Percentiles rank a stretch among this genome's conserved stretches.
phyloP scores from a whole-genome alignment of 2,888 invertebrate genomes.

The Tupiocoris notatus region DNA sequence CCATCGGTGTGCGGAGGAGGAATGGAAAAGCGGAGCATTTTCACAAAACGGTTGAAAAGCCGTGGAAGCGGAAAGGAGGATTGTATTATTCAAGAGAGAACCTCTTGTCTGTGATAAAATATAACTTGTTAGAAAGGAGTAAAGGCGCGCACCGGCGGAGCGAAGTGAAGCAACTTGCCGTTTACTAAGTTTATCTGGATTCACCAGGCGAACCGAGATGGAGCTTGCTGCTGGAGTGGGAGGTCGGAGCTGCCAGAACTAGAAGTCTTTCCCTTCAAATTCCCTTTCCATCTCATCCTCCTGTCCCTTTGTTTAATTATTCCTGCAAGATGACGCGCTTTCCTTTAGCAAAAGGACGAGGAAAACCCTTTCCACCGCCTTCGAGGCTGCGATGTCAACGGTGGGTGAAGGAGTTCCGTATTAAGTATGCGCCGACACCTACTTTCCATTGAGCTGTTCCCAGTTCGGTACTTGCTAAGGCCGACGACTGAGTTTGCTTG shows the following conservation, averaged over 20 bases:
- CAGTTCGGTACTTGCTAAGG: conserved; percentile 19
- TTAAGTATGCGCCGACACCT: conserved; percentile 48
- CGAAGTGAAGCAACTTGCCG: conserved; percentile 42
- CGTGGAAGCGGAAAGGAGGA: conserved; percentile 43
- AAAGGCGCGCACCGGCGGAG: not conserved
- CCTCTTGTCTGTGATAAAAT: conserved; percentile 44
- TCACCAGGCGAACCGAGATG: conserved; percentile 27
- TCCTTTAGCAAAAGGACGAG: not conserved
- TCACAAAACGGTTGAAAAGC: conserved; percentile 35
- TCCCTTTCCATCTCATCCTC: not conserved
- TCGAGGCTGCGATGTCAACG: not conserved
- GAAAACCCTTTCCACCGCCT: not conserved
- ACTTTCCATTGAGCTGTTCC: conserved; percentile 46
- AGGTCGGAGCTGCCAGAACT: not conserved
- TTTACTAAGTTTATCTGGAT: conserved; percentile 47
- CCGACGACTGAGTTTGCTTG: not conserved
- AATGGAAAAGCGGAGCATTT: conserved; percentile 1
- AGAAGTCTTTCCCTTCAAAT: not conserved
- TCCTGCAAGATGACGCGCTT: conserved; percentile 46
- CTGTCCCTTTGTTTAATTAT: conserved; percentile 47
- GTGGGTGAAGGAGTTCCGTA: conserved; percentile 18
- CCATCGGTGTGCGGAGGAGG: not conserved
- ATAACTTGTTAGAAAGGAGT: conserved; percentile 45
- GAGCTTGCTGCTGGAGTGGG: conserved; percentile 5
- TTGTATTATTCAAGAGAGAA: conserved; percentile 46